Percentiles rank a stretch among this genome's conserved stretches.
phyloP scores from a whole-genome alignment of 2,888 invertebrate species.

The Bombyx huttoni region DNA sequence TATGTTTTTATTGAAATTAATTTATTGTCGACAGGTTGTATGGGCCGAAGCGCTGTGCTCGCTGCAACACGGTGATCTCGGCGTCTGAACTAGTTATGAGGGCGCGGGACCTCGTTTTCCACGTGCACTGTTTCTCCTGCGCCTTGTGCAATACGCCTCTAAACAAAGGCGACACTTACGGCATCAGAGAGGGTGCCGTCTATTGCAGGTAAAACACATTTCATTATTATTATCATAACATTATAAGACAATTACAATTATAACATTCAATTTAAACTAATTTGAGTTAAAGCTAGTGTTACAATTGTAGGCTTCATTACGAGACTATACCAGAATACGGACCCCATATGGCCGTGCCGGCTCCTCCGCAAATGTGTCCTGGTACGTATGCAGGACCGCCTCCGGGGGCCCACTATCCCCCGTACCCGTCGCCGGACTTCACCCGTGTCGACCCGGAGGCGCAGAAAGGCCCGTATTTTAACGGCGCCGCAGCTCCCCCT shows the following conservation, averaged over 20 bases:
- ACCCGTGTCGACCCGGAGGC: constrained; percentile 60
- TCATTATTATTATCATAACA: background rate
- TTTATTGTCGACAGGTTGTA: constrained; percentile 78
- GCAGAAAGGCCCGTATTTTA: constrained; percentile 72
- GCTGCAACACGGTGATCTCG: constrained; percentile 90
- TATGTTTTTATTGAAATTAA: no score
- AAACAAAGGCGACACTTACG: constrained; percentile 95
- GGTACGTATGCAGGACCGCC: constrained; percentile 67
- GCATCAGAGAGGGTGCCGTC: constrained; percentile 89
- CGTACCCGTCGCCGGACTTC: constrained; percentile 74
- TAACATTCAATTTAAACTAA: background rate
- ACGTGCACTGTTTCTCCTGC: constrained; percentile 95
- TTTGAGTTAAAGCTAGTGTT: constrained; percentile 3
- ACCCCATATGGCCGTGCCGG: constrained; percentile 69
- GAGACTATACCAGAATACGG: constrained; percentile 72
- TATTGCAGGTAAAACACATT: constrained; percentile 79
- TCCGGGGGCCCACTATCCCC: constrained; percentile 60
- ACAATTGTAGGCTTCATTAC: constrained; percentile 52
- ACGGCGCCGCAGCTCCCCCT: constrained; percentile 69
- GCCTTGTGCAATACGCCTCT: constrained; percentile 88
- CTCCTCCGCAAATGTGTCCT: constrained; percentile 71
- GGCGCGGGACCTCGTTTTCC: constrained; percentile 92
- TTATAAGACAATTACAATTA: background rate
- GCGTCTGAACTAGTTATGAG: constrained; percentile 96
- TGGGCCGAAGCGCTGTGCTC: constrained; percentile 88